Conservation (phyloP, 1,140 invertebrate species). For the Scaptodrosophila lebanonensis region DNA sequence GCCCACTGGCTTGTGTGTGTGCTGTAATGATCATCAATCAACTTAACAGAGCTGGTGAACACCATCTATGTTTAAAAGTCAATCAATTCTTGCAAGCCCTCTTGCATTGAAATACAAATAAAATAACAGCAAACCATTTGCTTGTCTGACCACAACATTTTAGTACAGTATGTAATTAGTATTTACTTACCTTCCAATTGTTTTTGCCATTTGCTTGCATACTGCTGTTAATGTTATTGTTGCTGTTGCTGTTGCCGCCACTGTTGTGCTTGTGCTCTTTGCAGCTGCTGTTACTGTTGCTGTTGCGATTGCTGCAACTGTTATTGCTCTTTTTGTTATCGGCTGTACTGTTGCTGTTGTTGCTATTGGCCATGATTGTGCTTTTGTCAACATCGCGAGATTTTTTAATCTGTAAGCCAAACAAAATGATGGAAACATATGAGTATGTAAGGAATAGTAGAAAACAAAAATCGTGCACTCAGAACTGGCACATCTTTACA, state of each 20-base stretch:
- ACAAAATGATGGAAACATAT: background rate
- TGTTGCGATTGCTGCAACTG: conserved; percentile 33
- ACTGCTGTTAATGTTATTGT: no score
- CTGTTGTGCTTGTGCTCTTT: conserved; percentile 12
- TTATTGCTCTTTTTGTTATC: conserved; percentile 43
- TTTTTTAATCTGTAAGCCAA: conserved; percentile 55
- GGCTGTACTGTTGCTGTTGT: background rate
- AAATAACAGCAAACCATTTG: no score
- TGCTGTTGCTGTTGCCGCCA: no score
- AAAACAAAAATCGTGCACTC: background rate
- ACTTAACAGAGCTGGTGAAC: no score
- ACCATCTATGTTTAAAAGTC: no score
- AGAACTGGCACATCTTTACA: conserved; percentile 5
- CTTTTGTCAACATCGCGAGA: conserved; percentile 50
- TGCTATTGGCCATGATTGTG: background rate
- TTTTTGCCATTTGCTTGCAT: conserved; percentile 59
- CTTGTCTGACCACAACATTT: no score
- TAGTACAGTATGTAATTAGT: no score
- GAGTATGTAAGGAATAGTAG: background rate
- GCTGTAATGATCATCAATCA: no score
- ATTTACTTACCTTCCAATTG: conserved; percentile 65
- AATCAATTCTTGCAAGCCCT: no score
- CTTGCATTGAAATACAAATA: no score
- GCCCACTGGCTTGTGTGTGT: no score
- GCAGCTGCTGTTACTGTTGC: conserved; percentile 42